phyloP scores from a whole-genome alignment of 2,113 vertebrate species.

The Nothoprocta perdicaria region DNA sequence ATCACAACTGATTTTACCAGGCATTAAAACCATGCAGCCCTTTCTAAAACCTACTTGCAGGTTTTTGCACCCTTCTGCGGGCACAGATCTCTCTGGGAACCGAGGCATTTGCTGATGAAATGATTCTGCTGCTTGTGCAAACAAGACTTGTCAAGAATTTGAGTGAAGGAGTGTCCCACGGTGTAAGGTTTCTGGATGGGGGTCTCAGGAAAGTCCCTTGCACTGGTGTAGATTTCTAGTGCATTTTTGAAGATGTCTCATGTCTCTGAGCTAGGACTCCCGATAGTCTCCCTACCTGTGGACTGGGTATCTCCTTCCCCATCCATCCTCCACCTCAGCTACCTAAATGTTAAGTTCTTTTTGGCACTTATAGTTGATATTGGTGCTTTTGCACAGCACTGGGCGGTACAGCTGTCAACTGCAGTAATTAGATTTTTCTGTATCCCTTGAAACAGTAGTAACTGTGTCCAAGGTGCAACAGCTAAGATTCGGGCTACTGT shows the following conservation, averaged over 20 bases:
- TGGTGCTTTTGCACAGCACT: neutral
- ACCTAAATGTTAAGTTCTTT: neutral
- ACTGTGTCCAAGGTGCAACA: neutral
- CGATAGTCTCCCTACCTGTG: too few relatives aligned
- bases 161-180: neutral
- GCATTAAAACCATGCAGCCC: conserved; percentile 9
- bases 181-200: neutral
- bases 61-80: neutral
- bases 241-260: neutral
- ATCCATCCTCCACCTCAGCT: neutral
- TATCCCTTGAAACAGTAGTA: neutral
- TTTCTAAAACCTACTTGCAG: neutral
- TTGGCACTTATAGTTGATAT: neutral
- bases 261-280: neutral
- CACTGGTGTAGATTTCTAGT: neutral
- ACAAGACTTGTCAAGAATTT: neutral
- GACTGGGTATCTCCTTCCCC: neutral
- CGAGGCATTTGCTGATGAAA: neutral
- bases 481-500: neutral
- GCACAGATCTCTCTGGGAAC: fast-evolving
- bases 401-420: neutral
- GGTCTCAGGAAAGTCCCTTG: neutral
- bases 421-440: neutral
- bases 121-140: neutral
- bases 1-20: conserved; percentile 28